These are phyloP conservation scores for Lucinisca nassula DNA, from an alignment of 2,888 invertebrate genomes.

Conservation along the genomic window DNA sequence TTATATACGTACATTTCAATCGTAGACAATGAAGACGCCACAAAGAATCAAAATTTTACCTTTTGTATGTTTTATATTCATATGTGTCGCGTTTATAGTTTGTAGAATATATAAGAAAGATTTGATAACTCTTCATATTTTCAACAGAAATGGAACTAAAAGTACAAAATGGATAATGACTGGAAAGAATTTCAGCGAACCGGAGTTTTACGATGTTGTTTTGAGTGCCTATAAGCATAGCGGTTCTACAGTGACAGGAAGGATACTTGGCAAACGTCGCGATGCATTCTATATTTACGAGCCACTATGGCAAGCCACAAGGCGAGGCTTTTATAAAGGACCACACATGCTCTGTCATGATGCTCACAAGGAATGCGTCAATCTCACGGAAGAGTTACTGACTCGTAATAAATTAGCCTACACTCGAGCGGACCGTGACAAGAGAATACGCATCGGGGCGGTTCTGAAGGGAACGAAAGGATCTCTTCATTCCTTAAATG, in stretches of 20 bases:
- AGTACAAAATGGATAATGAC: too few species aligned
- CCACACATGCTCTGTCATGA: neutral
- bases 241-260: neutral
- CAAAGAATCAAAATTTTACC: too few species aligned
- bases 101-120: too few species aligned
- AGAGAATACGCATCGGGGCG: too few species aligned
- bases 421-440: neutral
- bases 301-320: neutral
- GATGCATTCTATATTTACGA: neutral
- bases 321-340: neutral
- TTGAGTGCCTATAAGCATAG: neutral
- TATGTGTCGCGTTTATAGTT: too few species aligned
- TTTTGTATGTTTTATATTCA: too few species aligned
- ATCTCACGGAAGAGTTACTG: neutral
- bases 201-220: neutral
- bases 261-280: neutral
- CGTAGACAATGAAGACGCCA: too few species aligned
- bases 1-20: too few species aligned
- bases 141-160: too few species aligned
- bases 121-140: too few species aligned
- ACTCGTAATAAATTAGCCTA: too few species aligned
- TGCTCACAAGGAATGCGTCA: neutral
- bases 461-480: neutral
- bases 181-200: too few species aligned
- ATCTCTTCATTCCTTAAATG: neutral